Percentiles rank a stretch among this genome's conserved stretches.
Conservation (phyloP, 2,797 vertebrate species). For the Vultur gryphus region DNA sequence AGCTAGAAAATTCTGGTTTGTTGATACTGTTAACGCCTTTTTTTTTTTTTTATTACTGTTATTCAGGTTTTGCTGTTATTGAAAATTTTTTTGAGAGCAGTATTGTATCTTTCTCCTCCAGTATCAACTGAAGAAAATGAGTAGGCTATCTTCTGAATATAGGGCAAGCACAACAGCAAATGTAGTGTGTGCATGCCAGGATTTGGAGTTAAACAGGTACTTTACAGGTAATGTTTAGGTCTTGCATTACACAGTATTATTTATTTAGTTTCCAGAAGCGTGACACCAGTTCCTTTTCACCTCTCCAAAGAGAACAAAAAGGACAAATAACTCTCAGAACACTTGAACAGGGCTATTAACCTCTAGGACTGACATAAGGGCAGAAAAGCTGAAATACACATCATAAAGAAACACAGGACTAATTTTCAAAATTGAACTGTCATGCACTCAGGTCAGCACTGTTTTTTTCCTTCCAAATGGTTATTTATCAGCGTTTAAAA, state of each 20-base stretch:
- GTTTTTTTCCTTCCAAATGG: neutral
- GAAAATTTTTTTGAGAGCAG: neutral
- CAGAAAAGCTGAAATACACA: neutral
- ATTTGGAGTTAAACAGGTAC: neutral
- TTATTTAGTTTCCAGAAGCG: neutral
- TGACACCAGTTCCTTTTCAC: neutral
- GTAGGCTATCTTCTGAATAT: neutral
- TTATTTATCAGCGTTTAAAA: neutral
- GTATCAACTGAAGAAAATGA: neutral
- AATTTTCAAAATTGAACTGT: neutral
- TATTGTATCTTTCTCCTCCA: neutral
- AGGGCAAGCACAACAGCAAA: neutral
- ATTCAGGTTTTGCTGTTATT: neutral
- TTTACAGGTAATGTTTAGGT: neutral
- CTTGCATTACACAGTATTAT: neutral
- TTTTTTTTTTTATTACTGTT: neutral
- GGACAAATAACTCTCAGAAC: neutral
- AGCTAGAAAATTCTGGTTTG: neutral
- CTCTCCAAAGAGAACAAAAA: neutral
- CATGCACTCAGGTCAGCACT: neutral
- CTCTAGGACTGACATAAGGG: neutral
- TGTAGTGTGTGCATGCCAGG: neutral
- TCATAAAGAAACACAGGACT: neutral
- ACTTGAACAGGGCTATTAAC: neutral
- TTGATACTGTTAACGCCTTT: neutral